Base-by-base conservation (phyloP, 2,797 vertebrate species). In the Phoeniculus purpureus region DNA sequence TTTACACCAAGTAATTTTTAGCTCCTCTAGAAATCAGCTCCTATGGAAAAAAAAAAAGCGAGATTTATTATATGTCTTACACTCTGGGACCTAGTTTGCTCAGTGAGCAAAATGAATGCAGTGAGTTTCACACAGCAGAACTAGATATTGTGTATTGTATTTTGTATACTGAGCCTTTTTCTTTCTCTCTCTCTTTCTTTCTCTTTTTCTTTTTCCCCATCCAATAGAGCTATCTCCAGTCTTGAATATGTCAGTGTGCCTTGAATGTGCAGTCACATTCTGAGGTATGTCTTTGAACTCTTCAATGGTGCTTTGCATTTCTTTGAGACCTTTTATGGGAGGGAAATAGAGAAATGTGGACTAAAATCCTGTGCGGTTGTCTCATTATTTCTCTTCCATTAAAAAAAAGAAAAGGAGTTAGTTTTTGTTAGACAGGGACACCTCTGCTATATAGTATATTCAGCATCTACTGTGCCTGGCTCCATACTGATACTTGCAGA, bases 301-400 rank as follows among this genome's bases (percentile, higher is more conserved):
- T 92, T 96, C 91, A 92, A 77, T 95, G 87, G 82, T 91, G 62
- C 81, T 92, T 96, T 96, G 94, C 91, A 94, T 96, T 96, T 95
- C 93, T 95, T 95, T 91, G 90, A 96, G 94, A 94, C 76, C 60
- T 93, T 95, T 94, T 81, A 94, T 87, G 92, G 84, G 75, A 90
- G 89, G 87, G 92, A 96, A 86, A 94, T 79, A 85, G 87, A 96
- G 85, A 95, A 95, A 86, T 14, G 75, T 79, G 73, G 91, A 89
- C 89, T 79, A 78, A 93, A 92, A 92, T 82, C 78, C 92, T 76
- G 56, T 74, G 92, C 8, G 2, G 81, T 91, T 92, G 73, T 81
- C 95, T 93, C 37, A 89, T 92, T 94, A 83, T 91, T 95, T 93
- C 83, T 91, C 47, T 88, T 93, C 79, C 55, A 54, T 84, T 51